Conservation (phyloP, 2,797 vertebrate species). For the Calcarius lapponicus region DNA sequence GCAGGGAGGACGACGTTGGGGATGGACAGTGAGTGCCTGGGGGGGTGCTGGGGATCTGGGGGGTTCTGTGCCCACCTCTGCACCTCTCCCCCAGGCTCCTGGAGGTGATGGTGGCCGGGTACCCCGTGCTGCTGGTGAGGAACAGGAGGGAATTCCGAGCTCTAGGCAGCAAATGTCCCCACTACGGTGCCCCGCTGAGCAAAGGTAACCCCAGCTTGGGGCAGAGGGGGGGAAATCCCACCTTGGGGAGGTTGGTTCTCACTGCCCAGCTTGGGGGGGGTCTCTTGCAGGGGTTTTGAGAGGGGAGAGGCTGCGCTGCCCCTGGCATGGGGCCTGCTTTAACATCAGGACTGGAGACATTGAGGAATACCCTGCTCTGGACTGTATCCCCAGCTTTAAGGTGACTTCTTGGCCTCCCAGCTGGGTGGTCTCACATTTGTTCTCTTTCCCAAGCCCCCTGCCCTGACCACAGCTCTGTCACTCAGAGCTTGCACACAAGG, state of each 20-base stretch:
- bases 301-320: conserved; percentile 84
- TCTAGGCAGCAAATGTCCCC: conserved; percentile 84
- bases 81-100: conserved; percentile 77
- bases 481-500: background rate
- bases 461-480: background rate
- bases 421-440: fast-evolving
- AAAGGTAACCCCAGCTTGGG: conserved; percentile 76
- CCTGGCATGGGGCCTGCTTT: conserved; percentile 89
- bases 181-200: conserved; percentile 83
- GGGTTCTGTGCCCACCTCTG: background rate
- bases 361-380: conserved; percentile 88
- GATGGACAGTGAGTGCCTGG: conserved; percentile 85
- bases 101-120: conserved; percentile 78
- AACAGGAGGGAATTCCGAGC: conserved; percentile 79
- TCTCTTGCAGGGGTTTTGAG: conserved; percentile 77
- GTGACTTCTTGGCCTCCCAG: conserved; percentile 62
- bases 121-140: conserved; percentile 82
- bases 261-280: fast-evolving
- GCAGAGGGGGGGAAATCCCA: background rate
- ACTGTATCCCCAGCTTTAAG: conserved; percentile 82
- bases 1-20: conserved; percentile 79
- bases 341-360: conserved; percentile 87
- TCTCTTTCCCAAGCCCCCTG: background rate
- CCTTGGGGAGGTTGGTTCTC: background rate
- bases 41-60: fast-evolving